Base-by-base conservation (phyloP, 2,113 vertebrate genomes). In the Ceratotherium simum region DNA sequence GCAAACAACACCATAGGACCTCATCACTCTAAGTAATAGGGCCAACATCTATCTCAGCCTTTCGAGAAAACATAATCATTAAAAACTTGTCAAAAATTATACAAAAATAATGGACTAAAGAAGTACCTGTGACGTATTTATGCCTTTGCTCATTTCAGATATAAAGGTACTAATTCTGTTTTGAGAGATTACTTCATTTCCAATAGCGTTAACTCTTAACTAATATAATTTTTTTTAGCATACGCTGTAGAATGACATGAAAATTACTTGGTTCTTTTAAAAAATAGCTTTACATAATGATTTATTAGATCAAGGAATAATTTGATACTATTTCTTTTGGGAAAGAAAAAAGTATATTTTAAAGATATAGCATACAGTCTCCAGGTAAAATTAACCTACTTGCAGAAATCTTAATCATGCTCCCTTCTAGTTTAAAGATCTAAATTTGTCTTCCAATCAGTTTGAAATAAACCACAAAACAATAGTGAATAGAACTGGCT, bases 221-320 rank as follows among this genome's bases (percentile, higher is more conserved):
- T 90, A 83, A 94, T 51, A 62, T 29, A 86, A 64, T 79, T 96
- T 88, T 96, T 95, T 85, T 93, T 90, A 89, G 64, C 51, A 88
- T 29, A 56, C 46, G 90, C 83, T 90, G 96, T 95, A 94, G 65
- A 87, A 94, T 95, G 80, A 92, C 72, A 93, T 78, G 88, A 94
- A 98, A 96, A 96, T 97, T 97, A 94, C 76, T 92, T 89, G 27
- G 80, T 82, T 96, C 73, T 97, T 42, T 42, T 92, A 85, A 90
- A 97, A 96, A 92, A 79, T 94, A 73, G 7, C 65, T 94, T 96
- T 92, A 90, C 60, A 48, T 96, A 70, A 96, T 96, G 21, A 84
- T 90, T 97, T 94, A 78, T 85, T 96, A 83, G 42, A 75, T 10
- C 39, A 93, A 95, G 36, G 72, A 96, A 84, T 95, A 89, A 56